These are phyloP conservation scores for Lithobates pipiens DNA, from an alignment of 2,797 vertebrate genomes.

Conservation along the genomic window DNA sequence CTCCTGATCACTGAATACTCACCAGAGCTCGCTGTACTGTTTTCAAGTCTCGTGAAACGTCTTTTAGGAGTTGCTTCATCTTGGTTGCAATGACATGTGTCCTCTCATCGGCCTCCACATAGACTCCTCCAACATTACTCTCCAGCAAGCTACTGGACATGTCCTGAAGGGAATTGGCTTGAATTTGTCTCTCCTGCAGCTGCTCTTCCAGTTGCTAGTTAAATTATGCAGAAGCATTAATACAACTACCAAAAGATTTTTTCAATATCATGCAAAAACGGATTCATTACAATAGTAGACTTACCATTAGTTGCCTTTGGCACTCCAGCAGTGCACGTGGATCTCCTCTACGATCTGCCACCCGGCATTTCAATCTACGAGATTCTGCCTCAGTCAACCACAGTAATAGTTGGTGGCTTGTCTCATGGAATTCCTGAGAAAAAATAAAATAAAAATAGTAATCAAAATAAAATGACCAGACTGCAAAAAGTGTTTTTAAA, in stretches of 20 bases:
- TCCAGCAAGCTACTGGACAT: conserved; percentile 82
- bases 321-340: conserved; percentile 69
- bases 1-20: conserved; percentile 51
- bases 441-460: background rate
- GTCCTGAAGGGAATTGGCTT: conserved; percentile 82
- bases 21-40: conserved; percentile 78
- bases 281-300: conserved; percentile 1
- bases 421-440: conserved; percentile 87
- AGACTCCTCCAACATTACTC: conserved; percentile 78
- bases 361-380: conserved; percentile 69
- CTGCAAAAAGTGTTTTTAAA: background rate
- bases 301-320: conserved; percentile 79
- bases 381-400: conserved; percentile 85
- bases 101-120: conserved; percentile 87
- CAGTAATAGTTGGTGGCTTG: conserved; percentile 82
- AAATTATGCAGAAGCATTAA: background rate
- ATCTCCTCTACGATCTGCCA: conserved; percentile 67
- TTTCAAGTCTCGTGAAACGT: conserved; percentile 76
- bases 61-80: conserved; percentile 80
- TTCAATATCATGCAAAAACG: background rate
- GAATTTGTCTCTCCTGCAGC: conserved; percentile 74
- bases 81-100: conserved; percentile 86
- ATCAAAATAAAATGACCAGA: background rate
- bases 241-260: background rate
- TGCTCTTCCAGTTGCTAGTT: conserved; percentile 84